Conservation (phyloP, 2,888 invertebrate genomes). For the Mesodorylaimus sp. region DNA sequence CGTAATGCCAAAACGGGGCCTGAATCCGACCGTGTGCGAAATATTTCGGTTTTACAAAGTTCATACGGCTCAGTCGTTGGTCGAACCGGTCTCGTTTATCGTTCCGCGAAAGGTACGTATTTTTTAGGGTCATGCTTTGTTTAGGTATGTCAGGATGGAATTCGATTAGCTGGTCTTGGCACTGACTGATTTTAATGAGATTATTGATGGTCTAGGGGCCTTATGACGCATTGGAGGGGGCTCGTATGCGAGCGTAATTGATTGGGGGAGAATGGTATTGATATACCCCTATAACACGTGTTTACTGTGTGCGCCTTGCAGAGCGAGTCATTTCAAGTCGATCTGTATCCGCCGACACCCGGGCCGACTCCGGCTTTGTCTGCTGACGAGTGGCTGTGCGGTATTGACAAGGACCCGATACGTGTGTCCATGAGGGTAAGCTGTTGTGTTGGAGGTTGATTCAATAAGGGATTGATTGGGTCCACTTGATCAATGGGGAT, state of each 20-base stretch:
- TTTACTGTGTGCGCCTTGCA: too few species aligned
- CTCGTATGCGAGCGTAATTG: too few species aligned
- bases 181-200: too few species aligned
- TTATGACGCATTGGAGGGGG: too few species aligned
- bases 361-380: constrained; percentile 70
- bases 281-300: too few species aligned
- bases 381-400: constrained; percentile 67
- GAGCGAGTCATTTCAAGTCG: constrained; percentile 90
- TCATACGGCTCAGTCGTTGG: constrained; percentile 46
- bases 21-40: constrained; percentile 81
- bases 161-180: neutral
- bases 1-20: constrained; percentile 92
- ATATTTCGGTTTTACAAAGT: constrained; percentile 83
- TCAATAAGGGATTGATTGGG: too few species aligned
- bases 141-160: neutral
- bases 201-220: too few species aligned
- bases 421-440: constrained; percentile 66
- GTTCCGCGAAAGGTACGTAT: constrained; percentile 63
- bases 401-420: constrained; percentile 71
- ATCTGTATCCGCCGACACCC: constrained; percentile 82
- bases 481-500: too few species aligned
- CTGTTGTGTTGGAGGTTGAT: neutral
- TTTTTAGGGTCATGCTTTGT: neutral
- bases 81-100: constrained; percentile 91
- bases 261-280: neutral